These are phyloP conservation scores for Alaudala cheleensis DNA, from an alignment of 2,113 vertebrate species.

Conservation along the genomic window DNA sequence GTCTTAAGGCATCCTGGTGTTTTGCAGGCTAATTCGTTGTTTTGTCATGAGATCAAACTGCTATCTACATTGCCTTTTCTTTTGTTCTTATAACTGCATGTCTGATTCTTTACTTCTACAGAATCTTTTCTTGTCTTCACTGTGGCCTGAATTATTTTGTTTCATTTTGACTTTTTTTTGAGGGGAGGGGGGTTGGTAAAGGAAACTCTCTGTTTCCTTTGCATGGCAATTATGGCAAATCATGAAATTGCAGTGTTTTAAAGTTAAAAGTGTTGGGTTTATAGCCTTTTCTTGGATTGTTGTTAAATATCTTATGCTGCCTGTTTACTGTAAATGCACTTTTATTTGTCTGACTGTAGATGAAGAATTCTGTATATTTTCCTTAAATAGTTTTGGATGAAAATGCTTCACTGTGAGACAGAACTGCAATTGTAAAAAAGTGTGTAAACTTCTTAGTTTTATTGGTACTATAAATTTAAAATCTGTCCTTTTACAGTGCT, in stretches of 20 bases:
- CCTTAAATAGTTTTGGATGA: slow-evolving; percentile 3
- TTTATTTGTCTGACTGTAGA: slow-evolving; percentile 6
- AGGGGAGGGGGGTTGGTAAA: background rate
- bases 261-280: background rate
- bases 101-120: background rate
- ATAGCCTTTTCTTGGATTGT: background rate
- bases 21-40: background rate
- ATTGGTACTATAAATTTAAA: background rate
- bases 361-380: background rate
- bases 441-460: background rate
- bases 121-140: background rate
- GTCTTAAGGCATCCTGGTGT: background rate
- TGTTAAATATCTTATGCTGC: background rate
- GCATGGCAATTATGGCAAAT: background rate
- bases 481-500: background rate
- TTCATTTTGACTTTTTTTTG: slow-evolving; percentile 3
- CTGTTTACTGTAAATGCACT: slow-evolving; percentile 4
- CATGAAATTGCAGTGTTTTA: background rate
- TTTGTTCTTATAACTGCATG: background rate
- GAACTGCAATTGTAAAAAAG: background rate
- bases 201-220: background rate
- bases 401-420: background rate
- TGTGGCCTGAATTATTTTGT: background rate
- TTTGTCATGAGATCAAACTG: background rate
- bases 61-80: background rate